Evolutionary conservation across 2,797 vertebrate genomes (phyloP).

Genomic region (Channallabes apus): DNA sequence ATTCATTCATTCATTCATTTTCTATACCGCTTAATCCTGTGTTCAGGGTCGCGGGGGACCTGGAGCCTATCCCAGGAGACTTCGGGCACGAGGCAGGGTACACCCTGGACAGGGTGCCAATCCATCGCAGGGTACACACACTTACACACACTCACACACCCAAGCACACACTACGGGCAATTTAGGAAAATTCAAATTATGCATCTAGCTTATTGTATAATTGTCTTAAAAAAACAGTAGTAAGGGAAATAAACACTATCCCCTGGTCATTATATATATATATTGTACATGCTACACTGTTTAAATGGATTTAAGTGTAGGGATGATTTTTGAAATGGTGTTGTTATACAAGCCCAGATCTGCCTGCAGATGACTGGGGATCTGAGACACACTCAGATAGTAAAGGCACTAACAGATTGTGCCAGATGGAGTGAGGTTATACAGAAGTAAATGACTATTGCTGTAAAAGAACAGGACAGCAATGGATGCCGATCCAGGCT

Average conservation of each 20-base stretch:
- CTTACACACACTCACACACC: no score
- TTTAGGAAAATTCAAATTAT: no score
- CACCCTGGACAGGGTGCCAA: no score
- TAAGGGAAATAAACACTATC: not conserved
- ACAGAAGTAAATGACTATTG: slow-evolving; percentile 42
- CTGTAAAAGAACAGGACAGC: slow-evolving; percentile 16
- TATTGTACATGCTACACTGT: not conserved
- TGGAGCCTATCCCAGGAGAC: no score
- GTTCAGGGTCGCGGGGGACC: no score
- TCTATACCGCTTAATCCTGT: no score
- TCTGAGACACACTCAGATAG: slow-evolving; percentile 43
- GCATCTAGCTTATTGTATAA: not conserved
- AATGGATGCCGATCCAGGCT: slow-evolving; percentile 23
- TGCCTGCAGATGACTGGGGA: slow-evolving; percentile 52
- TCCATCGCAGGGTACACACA: no score
- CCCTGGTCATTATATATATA: not conserved
- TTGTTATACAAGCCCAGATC: slow-evolving; percentile 38
- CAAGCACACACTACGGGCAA: no score
- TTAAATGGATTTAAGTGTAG: not conserved
- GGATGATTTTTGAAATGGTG: not conserved
- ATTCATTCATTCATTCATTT: no score
- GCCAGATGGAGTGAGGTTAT: slow-evolving; percentile 47
- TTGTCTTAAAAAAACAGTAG: not conserved
- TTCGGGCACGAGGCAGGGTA: no score
- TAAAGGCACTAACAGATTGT: slow-evolving; percentile 47